Base-by-base conservation (phyloP, 2,113 vertebrate genomes). In the Chrysemys picta region DNA sequence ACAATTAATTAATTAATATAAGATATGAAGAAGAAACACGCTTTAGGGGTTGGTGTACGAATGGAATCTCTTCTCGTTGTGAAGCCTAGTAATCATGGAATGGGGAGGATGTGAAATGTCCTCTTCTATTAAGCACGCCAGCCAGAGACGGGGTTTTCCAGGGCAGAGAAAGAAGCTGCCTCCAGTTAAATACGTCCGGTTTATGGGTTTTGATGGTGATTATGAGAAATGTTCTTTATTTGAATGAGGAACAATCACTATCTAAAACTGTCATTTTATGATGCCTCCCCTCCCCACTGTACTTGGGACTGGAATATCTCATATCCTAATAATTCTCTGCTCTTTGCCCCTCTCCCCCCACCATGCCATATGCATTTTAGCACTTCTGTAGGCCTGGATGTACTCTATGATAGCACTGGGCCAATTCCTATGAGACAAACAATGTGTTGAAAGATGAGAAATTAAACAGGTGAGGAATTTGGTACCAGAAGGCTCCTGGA, bases 181-280 rank as follows among this genome's bases (percentile, higher is more conserved):
- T 96, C 88, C 95, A 52, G 57, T 94, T 76, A 84, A 47, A 72
- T 38, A 95, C 95, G 93, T 95, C 93, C 94, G 96, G 91, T 84
- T 85, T 92, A 86, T 45, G 35, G 5, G 1, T 88, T 96, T 96
- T 96, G 90, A 94, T 95, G 95, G n/a, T 69, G 82, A 14, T 91
- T 85, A 86, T 96, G 95, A 92, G 94, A 96, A 95, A 89, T 94
- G 93, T 96, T 96, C 91, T 94, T 96, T 2, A 16, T 38, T 59
- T 96, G 90, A 89, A 96, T 94, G 89, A 93, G 85, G 96, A 96
- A 96, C 85, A 2, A 0, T 93, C 79, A 57, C 84, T 95, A 12
- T 90, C 91, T 22, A 69, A 96, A 87, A 87, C 91, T 53, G 89
- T 1, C 19, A 83, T 42, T 85, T 85, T 91, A 79, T 85, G 65